Evolutionary conservation across 2,797 vertebrate species (phyloP).

Genomic region (Lithobates sylvaticus): DNA sequence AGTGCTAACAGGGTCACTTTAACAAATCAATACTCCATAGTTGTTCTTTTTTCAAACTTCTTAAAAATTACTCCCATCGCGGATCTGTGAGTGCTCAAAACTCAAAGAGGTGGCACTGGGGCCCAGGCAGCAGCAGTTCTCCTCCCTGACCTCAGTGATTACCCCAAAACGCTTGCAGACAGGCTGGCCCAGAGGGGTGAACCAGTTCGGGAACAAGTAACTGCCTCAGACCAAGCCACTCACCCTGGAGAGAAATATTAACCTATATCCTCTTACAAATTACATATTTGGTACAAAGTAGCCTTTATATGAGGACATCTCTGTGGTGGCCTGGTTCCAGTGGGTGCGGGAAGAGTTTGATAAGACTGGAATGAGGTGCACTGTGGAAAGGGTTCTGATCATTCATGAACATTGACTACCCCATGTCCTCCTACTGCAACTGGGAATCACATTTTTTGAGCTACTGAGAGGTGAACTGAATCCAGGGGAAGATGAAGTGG

Average conservation of each 20-base stretch:
- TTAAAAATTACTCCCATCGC: too few species aligned
- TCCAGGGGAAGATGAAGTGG: conserved; percentile 97
- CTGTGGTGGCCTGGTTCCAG: conserved; percentile 95
- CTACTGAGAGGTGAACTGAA: conserved; percentile 96
- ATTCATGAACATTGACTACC: conserved; percentile 96
- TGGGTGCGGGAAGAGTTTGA: conserved; percentile 98
- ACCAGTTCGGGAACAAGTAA: conserved; percentile 93
- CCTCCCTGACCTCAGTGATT: conserved; percentile 78
- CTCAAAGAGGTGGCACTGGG: background rate
- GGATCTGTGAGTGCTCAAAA: background rate
- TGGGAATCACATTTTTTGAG: conserved; percentile 98
- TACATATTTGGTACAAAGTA: conserved; percentile 98
- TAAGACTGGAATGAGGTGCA: conserved; percentile 96
- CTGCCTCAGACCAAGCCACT: too few species aligned
- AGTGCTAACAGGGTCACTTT: too few species aligned
- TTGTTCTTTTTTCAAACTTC: too few species aligned
- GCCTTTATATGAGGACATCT: conserved; percentile 97
- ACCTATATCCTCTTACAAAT: conserved; percentile 97
- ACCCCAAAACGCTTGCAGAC: conserved; percentile 92
- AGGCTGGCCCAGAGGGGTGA: conserved; percentile 94
- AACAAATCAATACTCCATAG: too few species aligned
- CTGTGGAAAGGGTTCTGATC: conserved; percentile 96
- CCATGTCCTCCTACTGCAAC: conserved; percentile 92
- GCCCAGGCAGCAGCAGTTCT: background rate
- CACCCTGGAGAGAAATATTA: conserved; percentile 96